Conservation (phyloP, 2,797 vertebrate genomes). For the Picus viridis region DNA sequence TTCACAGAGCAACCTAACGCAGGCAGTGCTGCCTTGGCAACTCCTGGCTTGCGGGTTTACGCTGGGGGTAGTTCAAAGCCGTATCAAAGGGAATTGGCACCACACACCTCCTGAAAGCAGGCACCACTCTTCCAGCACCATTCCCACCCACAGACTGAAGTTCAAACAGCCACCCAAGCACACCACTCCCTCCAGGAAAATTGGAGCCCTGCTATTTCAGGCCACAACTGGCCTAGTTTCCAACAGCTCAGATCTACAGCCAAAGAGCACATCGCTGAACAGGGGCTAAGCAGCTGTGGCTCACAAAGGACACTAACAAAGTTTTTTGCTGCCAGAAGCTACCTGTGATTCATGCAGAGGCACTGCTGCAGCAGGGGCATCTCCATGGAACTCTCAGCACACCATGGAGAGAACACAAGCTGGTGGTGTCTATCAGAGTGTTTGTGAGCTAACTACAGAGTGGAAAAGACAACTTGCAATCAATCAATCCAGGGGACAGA, state of each 20-base stretch:
- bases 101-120: neutral
- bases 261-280: neutral
- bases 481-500: neutral
- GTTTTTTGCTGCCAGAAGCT: neutral
- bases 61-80: neutral
- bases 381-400: neutral
- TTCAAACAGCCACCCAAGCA: neutral
- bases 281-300: neutral
- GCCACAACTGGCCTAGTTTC: conserved; percentile 34
- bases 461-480: neutral
- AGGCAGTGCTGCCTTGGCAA: neutral
- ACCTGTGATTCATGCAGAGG: neutral
- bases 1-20: neutral
- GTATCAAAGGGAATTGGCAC: neutral
- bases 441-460: neutral
- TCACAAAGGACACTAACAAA: neutral
- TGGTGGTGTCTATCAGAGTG: neutral
- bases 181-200: conserved; percentile 51
- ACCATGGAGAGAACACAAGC: neutral
- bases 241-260: conserved; percentile 3
- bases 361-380: neutral
- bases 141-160: neutral
- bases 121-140: neutral
- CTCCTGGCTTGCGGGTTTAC: neutral
- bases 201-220: conserved; percentile 12